These are phyloP conservation scores for Puma concolor DNA, from an alignment of 2,113 vertebrate genomes.

Conservation along the genomic window DNA sequence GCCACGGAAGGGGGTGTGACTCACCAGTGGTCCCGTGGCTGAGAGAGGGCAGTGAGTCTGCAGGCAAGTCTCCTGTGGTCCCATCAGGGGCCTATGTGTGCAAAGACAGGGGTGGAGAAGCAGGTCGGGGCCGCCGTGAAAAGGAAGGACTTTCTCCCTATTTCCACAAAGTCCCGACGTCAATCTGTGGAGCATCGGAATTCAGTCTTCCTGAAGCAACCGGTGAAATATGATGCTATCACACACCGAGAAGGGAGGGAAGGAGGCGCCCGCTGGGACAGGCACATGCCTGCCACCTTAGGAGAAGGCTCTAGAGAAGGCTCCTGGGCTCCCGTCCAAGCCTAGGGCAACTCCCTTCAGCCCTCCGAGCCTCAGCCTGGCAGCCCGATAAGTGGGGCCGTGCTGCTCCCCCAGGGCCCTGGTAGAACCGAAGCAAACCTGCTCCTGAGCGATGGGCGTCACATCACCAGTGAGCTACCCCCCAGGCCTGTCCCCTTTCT, in stretches of 20 bases:
- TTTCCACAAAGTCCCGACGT: fast-evolving
- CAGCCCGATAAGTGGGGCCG: neutral
- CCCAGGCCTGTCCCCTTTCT: neutral
- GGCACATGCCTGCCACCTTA: fast-evolving
- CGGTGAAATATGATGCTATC: fast-evolving
- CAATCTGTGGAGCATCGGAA: neutral
- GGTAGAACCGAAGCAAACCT: fast-evolving
- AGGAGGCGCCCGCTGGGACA: neutral
- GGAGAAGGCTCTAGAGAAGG: neutral
- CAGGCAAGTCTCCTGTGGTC: neutral
- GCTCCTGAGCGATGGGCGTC: fast-evolving
- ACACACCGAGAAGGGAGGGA: fast-evolving
- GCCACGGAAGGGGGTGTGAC: too few relatives aligned
- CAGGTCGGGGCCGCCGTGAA: fast-evolving
- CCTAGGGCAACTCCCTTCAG: fast-evolving
- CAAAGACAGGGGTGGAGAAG: neutral
- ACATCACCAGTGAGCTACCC: fast-evolving
- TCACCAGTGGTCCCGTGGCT: fast-evolving
- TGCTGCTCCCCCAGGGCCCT: neutral
- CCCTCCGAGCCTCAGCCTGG: neutral
- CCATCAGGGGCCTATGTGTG: neutral
- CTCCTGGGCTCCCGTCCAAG: neutral
- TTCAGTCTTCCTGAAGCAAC: neutral
- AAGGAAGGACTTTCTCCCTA: fast-evolving
- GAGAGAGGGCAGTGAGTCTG: neutral